Conservation (phyloP, 2,888 invertebrate species). For the Aleiodes leptofemur region DNA sequence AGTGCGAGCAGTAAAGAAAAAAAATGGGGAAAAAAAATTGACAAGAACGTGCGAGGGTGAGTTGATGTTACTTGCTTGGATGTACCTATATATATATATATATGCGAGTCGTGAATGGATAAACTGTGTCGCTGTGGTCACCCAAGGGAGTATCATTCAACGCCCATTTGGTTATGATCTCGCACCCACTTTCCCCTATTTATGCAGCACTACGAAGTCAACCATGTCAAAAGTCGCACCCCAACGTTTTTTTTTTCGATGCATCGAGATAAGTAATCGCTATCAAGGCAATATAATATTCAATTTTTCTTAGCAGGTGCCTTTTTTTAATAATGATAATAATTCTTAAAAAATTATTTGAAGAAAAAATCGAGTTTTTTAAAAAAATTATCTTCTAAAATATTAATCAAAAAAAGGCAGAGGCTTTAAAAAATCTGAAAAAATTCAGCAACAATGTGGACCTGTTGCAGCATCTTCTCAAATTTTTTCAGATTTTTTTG, state of each 20-base stretch:
- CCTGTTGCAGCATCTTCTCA: too few species aligned
- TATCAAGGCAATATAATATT: conserved; percentile 33
- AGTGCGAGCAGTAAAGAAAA: conserved; percentile 55
- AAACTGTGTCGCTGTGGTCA: conserved; percentile 75
- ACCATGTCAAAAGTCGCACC: conserved; percentile 26
- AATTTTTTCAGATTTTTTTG: too few species aligned
- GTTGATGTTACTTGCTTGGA: conserved; percentile 20
- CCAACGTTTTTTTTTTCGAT: conserved; percentile 36
- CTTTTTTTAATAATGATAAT: too few species aligned
- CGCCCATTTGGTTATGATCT: conserved; percentile 74
- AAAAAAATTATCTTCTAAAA: too few species aligned
- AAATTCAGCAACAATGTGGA: too few species aligned
- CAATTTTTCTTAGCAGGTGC: conserved; percentile 1
- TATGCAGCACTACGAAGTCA: not conserved
- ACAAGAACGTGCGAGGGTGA: conserved; percentile 44
- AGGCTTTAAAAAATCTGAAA: too few species aligned
- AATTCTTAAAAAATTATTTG: too few species aligned
- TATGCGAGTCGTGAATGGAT: conserved; percentile 75
- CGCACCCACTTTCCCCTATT: conserved; percentile 55
- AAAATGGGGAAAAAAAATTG: conserved; percentile 47
- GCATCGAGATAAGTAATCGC: conserved; percentile 50
- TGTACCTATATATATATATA: conserved; percentile 23
- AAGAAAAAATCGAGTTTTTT: too few species aligned
- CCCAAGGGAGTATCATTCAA: conserved; percentile 73
- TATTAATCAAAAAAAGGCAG: too few species aligned